A percentile compares a stretch with the other conserved stretches of the same genome.
Evolutionary conservation across 2,797 vertebrate species (phyloP).

Genomic region (Neomorphus geoffroyi): DNA sequence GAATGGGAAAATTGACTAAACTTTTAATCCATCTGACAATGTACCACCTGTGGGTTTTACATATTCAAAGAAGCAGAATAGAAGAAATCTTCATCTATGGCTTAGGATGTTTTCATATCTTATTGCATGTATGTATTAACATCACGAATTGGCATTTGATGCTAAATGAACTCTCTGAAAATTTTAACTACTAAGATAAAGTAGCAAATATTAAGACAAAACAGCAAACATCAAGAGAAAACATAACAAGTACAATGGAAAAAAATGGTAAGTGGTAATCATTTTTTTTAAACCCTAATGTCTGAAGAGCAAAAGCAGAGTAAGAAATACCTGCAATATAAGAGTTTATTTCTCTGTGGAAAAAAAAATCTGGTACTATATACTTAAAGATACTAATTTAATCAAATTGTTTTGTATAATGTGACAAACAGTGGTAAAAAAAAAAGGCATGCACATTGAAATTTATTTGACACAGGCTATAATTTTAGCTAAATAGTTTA

Average conservation of each 20-base stretch:
- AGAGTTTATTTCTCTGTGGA: neutral
- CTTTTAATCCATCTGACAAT: neutral
- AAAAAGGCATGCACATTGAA: neutral
- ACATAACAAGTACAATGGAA: neutral
- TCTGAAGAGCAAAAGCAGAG: neutral
- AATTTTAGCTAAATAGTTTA: neutral
- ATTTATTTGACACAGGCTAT: neutral
- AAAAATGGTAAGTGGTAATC: neutral
- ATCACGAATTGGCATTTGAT: neutral
- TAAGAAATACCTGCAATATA: neutral
- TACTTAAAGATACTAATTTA: neutral
- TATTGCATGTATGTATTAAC: neutral
- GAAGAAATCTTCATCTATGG: neutral
- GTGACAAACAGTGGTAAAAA: neutral
- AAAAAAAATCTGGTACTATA: neutral
- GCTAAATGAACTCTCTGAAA: neutral
- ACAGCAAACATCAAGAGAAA: neutral
- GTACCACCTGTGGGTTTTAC: neutral
- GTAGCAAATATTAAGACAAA: neutral
- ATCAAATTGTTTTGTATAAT: neutral
- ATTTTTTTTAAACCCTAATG: neutral
- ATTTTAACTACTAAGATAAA: neutral
- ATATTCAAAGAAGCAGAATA: neutral
- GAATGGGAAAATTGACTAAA: neutral
- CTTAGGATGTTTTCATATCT: neutral